Evolutionary conservation across 1,140 invertebrate genomes (phyloP), one percentile per base, ranked within the genome.

Genomic region (Calycopis cecrops): DNA sequence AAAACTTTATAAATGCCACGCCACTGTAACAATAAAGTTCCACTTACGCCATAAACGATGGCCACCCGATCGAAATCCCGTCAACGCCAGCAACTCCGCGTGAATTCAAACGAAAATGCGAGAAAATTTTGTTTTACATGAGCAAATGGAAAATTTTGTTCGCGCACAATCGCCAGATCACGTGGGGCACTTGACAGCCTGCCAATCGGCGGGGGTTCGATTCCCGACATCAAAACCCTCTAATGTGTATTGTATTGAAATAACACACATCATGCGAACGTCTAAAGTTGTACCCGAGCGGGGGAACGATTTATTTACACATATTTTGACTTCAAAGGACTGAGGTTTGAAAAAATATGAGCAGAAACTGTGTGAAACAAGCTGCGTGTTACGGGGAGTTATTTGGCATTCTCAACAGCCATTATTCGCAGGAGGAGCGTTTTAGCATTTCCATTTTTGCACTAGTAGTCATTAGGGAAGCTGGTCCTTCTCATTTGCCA

Each of bases 61-160:
- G 68, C 16, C 76, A 74, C 71, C 73, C 67, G 55, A 74, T 21
- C 51, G 28, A 71, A 80, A 74, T 76, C 69, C 81, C 77, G 78
- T 81, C 79, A 76, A 65, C 61, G 62, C 64, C 65, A 79, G 71
- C 65, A 59, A 60, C 65, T 71, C 65, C 57, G 69, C 69, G 65
- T 65, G 66, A 74, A 75, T 75, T 71, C 69, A 64, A 73, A 78
- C 65, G 71, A 70, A 76, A 71, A 76, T 68, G 73, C 73, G 73
- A 65, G 69, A 67, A 76, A 80, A 78, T 85, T 85, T 81, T 80
- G 79, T 85, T 85, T 75, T 78, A 85, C 79, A 85, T 71, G 76
- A 65, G 67, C 74, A 80, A 81, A 85, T 80, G 71, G 79, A 72
- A 77, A 79, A 76, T 72, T 76, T 74, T 67, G 62, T 67, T 73